Evolutionary conservation across 2,797 vertebrate genomes (phyloP), one percentile per base, ranked within the genome.

Genomic region (Mus caroli): DNA sequence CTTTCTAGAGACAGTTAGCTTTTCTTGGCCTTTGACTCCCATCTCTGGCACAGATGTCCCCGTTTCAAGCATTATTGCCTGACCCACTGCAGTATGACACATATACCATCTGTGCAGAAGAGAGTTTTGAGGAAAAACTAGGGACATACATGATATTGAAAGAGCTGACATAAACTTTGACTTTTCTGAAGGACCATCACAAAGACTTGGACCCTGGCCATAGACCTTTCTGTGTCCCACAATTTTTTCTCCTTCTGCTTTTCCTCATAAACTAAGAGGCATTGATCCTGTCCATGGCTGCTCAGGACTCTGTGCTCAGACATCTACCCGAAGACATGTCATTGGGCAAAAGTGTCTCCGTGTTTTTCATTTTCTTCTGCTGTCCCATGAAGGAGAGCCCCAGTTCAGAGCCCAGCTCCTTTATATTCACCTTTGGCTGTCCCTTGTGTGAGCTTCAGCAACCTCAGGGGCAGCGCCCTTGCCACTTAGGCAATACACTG

Each of bases 371-470:
- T 43, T 62, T 31, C 24, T 62, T 43, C 26, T 62, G 15, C 62
- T 83, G 15, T 83, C 26, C 26, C 56, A 28, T 17, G 79, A 50
- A 50, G 6, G 22, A 26, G 13, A 58, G 6, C 7, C n/a, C n/a
- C 31, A 54, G 19, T n/a, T 67, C 7, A n/a, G 78, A n/a, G 31
- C 10, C 37, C 7, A 43, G n/a, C 37, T 9, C 8, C 37, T 14
- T 9, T 0, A 2, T 43, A 26, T 11, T 62, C 56, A 43, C 1
- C 24, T 1, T 9, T 43, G 37, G 1, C 2, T 83, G 58, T 31
- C 37, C 56, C 37, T 19, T 60, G 9, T 40, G 8, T 31, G 37
- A 83, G 26, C 26, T 62, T 83, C 37, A 43, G 15, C 37, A 43
- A 43, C 10, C 26, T 62, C 37, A 62, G 80, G 26, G 62, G 15